Base-by-base conservation (phyloP, 2,797 vertebrate species). In the Dryobates pubescens region DNA sequence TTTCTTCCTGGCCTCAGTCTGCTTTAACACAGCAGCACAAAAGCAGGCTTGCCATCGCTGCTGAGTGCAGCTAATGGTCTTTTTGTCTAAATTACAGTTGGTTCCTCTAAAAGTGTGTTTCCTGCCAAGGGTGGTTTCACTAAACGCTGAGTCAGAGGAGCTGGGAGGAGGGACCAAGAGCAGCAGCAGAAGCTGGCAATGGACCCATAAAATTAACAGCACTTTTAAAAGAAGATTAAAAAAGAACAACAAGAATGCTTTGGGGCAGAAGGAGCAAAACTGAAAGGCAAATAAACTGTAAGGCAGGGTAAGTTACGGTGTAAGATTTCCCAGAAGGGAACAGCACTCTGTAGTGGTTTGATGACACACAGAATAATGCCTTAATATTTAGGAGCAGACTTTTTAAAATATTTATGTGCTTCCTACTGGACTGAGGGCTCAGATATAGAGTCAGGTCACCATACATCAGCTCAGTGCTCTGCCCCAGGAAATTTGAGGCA, bases 21-120 rank as follows among this genome's bases (percentile, higher is more conserved):
- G 45, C 68, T 92, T 86, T 88, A 75, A 74, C 61, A 54, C 20
- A 91, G 54, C 57, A 86, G 57, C 47, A 62, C 70, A 84, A 88
- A 90, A 82, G n/a, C 58, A 76, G 82, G 30, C 85, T 81, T 93
- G 68, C 89, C 64, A 67, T 43, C 70, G 82, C 76, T 88, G 64
- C 92, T 86, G 87, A 96, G 85, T 91, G 68, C 77, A 92, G 79
- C 81, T 96, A 96, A 94, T 92, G 88, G 47, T 82, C 65, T 91
- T 93, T 94, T 90, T 79, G 89, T 74, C 92, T 95, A 88, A 95
- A 92, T 95, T 93, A 92, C 94, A 95, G 90, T 94, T 95, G 76
- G 85, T 93, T 58, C 58, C 61, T 81, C 82, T 86, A 86, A 89
- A 87, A 92, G 75, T 43, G n/a, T 17, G 22, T 76, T 95, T 94